Evolutionary conservation across 1,140 invertebrate species (phyloP).

Genomic region (Trissolcus basalis): DNA sequence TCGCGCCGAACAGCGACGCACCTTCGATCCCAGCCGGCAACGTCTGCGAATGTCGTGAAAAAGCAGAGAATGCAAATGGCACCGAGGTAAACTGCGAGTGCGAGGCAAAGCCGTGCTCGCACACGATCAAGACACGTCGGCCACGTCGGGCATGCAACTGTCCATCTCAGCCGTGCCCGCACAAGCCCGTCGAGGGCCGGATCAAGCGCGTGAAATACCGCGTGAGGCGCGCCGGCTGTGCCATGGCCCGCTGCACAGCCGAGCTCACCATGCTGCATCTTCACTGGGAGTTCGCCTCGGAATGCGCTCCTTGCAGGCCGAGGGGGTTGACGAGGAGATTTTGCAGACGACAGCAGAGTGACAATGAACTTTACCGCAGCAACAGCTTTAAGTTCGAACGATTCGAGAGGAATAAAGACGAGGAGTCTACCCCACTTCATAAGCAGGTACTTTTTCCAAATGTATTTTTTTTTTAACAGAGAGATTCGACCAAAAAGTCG

Average conservation of each 20-base stretch:
- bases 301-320: conserved; percentile 72
- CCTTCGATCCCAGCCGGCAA: conserved; percentile 2
- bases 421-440: conserved; percentile 68
- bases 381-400: conserved; percentile 90
- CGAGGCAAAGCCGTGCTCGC: conserved; percentile 66
- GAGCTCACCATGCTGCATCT: conserved; percentile 71
- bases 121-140: conserved; percentile 65
- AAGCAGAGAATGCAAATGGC: conserved; percentile 56
- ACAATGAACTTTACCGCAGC: conserved; percentile 88
- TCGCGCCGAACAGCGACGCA: conserved; percentile 2
- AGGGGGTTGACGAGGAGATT: conserved; percentile 80
- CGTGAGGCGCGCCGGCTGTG: conserved; percentile 70
- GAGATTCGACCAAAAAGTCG: no score
- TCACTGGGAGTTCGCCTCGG: conserved; percentile 71
- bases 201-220: conserved; percentile 73
- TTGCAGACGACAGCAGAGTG: conserved; percentile 80
- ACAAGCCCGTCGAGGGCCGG: conserved; percentile 67
- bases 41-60: conserved; percentile 55
- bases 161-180: conserved; percentile 65
- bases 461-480: no score
- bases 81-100: conserved; percentile 66
- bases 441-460: conserved; percentile 60
- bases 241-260: conserved; percentile 72
- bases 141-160: conserved; percentile 66
- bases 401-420: conserved; percentile 83